Evolutionary conservation across 2,888 invertebrate species (phyloP), one percentile per base, ranked within the genome.

Genomic region (Platypus cylindrus): DNA sequence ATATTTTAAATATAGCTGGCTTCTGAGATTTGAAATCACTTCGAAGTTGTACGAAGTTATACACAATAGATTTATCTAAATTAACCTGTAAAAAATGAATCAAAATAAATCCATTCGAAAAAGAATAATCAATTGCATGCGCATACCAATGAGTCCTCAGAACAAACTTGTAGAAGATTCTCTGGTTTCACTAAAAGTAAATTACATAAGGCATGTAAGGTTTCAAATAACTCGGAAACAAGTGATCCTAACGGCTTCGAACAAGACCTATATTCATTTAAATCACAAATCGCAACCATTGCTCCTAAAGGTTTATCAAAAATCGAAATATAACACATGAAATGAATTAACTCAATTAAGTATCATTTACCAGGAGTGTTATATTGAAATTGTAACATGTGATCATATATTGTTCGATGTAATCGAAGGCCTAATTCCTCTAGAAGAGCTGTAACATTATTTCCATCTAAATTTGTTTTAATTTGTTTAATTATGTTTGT

Each of bases 251-350:
- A 70, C 2, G 66, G 66, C 55, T 84, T 81, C n/a, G 78, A 81
- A 55, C 86, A 87, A 48, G 85, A 84, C 13, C 94, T 72, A 62
- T 97, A 97, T 62, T 95, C 95, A 54, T 94, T 94, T 48, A 98
- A 85, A 68, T 98, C 98, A 64, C 94, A 95, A 49, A 98, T 91
- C 2, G 89, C 90, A 58, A 91, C 81, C 87, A 98, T 91, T 1
- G 95, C 95, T 35, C 97, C 87, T 82, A 58, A 30, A 60, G 57
- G 35, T 39, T 16, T 13, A 7, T 13, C 13, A 14, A 8, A 13
- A 34, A 29, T n/a, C n/a, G 5, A 4, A 32, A 22, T 23, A 33
- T 16, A 18, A 28, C 22, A 13, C 33, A 32, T 23, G 20, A 27
- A 2, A 14, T 26, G 2, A 27, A 3, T 30, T 30, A 24, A 3